Conservation (phyloP, 2,888 invertebrate species). For the Nephrotoma guestfalica region DNA sequence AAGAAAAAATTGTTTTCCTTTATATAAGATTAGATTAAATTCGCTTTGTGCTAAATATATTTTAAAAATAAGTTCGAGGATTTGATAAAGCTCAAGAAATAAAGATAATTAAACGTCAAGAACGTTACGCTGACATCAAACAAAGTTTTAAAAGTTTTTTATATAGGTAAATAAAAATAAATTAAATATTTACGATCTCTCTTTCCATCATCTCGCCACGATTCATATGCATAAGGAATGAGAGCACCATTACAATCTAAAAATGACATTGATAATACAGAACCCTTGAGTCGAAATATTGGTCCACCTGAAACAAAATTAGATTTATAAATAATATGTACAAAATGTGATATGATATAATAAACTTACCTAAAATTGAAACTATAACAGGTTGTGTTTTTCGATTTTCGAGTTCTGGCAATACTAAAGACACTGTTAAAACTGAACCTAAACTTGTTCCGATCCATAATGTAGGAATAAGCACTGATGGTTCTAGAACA, state of each 20-base stretch:
- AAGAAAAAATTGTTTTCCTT: too few relatives aligned
- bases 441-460: constrained; percentile 96
- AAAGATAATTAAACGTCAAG: constrained; percentile 1
- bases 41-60: too few relatives aligned
- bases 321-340: not conserved
- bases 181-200: constrained; percentile 25
- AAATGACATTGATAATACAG: constrained; percentile 88
- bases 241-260: constrained; percentile 89
- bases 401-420: constrained; percentile 64
- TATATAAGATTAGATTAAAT: too few relatives aligned
- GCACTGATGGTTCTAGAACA: constrained; percentile 59
- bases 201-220: constrained; percentile 77
- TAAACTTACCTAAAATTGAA: constrained; percentile 63
- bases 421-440: constrained; percentile 78
- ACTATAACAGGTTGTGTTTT: constrained; percentile 76
- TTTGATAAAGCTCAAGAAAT: too few relatives aligned
- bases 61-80: too few relatives aligned
- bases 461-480: constrained; percentile 88
- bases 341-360: not conserved
- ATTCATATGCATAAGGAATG: constrained; percentile 78
- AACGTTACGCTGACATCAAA: too few relatives aligned
- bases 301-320: constrained; percentile 61
- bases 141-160: not conserved
- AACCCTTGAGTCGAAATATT: constrained; percentile 90
- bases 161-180: not conserved